Percentiles rank a stretch among this genome's conserved stretches.
phyloP scores from a whole-genome alignment of 2,797 vertebrate genomes.

The Acanthurus tractus region DNA sequence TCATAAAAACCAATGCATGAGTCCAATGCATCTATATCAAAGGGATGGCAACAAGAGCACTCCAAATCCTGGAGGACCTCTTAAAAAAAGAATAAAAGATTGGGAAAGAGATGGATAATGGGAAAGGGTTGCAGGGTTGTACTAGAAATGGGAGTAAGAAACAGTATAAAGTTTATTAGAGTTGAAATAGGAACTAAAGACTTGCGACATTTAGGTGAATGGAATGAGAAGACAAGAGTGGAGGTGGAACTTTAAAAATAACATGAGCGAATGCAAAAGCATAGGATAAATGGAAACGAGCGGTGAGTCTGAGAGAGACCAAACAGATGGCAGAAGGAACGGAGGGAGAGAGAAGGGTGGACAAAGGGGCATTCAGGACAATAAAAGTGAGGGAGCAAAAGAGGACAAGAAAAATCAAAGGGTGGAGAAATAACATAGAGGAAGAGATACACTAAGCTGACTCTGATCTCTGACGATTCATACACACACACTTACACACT shows the following conservation, averaged over 20 bases:
- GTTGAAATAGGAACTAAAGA: constrained; percentile 21
- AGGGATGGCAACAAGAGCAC: constrained; percentile 43
- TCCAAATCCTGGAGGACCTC: constrained; percentile 37
- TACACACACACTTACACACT: neutral
- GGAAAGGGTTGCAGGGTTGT: constrained; percentile 17
- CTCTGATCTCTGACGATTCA: constrained; percentile 23
- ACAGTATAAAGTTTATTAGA: constrained; percentile 22
- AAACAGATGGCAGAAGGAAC: constrained; percentile 19
- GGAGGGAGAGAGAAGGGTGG: neutral
- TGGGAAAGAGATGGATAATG: constrained; percentile 26
- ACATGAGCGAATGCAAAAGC: constrained; percentile 28
- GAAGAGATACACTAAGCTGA: constrained; percentile 29
- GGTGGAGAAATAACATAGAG: constrained; percentile 39
- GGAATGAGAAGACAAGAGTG: neutral
- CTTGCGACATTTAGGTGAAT: constrained; percentile 8
- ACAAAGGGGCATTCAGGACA: constrained; percentile 21
- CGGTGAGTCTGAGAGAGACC: constrained; percentile 9
- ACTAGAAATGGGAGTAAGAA: constrained; percentile 25
- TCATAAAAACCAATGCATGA: constrained; percentile 39
- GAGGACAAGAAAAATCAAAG: constrained; percentile 37
- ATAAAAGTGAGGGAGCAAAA: constrained; percentile 20
- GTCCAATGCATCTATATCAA: constrained; percentile 52
- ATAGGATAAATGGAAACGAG: constrained; percentile 16
- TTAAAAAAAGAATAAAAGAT: constrained; percentile 2
- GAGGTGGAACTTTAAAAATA: neutral